Percentiles rank a stretch among this genome's conserved stretches.
These are phyloP conservation scores for Lynx canadensis DNA, from an alignment of 2,113 vertebrate species.

Conservation along the genomic window DNA sequence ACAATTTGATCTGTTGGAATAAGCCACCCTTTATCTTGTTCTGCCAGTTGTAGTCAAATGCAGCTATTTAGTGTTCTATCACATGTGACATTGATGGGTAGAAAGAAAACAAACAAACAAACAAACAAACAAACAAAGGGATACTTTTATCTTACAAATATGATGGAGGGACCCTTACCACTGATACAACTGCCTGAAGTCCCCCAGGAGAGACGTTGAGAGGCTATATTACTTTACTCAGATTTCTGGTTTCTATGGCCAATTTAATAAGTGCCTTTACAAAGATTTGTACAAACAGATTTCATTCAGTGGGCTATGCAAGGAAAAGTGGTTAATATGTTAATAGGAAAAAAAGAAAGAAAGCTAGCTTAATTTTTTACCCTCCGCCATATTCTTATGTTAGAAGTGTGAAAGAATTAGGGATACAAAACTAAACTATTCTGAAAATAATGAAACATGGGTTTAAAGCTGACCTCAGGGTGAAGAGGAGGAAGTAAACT, in stretches of 20 bases:
- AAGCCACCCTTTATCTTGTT: constrained; percentile 17
- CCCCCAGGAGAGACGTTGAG: background rate
- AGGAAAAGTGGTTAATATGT: background rate
- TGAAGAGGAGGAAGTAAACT: background rate
- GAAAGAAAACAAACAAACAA: background rate
- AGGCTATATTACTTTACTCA: background rate
- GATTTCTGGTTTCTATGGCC: background rate
- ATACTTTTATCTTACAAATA: background rate
- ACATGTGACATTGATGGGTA: background rate
- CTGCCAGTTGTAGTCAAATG: constrained; percentile 37
- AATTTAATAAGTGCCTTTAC: background rate
- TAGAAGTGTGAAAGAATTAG: background rate
- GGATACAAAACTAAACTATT: background rate
- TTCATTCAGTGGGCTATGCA: background rate
- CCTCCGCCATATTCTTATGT: background rate
- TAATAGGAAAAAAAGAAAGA: background rate
- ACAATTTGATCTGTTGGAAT: background rate
- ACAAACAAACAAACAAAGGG: background rate
- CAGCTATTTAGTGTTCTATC: background rate
- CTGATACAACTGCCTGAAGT: background rate
- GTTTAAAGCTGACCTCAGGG: background rate
- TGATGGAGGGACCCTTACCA: background rate
- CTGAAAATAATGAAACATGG: background rate
- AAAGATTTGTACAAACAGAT: background rate
- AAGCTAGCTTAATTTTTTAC: background rate